Percentiles rank a stretch among this genome's conserved stretches.
phyloP scores from a whole-genome alignment of 2,888 invertebrate genomes.

The Tholera decimalis region DNA sequence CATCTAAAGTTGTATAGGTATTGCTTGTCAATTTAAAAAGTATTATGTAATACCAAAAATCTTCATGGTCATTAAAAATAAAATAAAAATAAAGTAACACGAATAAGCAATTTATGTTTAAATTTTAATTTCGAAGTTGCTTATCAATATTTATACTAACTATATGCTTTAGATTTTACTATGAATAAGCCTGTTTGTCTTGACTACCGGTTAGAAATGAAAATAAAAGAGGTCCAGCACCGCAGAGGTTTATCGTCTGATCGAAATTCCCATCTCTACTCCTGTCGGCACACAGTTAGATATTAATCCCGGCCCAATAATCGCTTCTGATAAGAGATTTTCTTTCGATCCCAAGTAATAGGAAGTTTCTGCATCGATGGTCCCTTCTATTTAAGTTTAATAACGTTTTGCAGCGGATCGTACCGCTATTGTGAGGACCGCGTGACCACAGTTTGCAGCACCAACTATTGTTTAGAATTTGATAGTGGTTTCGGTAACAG shows the following conservation, averaged over 20 bases:
- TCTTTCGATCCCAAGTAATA: constrained; percentile 86
- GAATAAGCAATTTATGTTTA: too few species aligned
- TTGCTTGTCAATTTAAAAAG: too few species aligned
- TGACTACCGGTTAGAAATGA: constrained; percentile 26
- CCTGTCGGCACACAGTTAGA: constrained; percentile 77
- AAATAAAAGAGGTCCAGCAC: constrained; percentile 47
- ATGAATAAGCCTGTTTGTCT: too few species aligned
- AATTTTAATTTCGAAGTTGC: too few species aligned
- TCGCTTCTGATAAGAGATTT: constrained; percentile 89
- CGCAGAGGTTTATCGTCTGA: constrained; percentile 67
- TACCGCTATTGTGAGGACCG: constrained; percentile 63
- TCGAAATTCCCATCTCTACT: constrained; percentile 78
- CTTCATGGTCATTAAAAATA: too few species aligned
- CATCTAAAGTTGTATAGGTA: not conserved
- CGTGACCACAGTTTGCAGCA: constrained; percentile 65
- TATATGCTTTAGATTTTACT: too few species aligned
- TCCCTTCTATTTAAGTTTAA: constrained; percentile 85
- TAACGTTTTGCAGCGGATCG: constrained; percentile 76
- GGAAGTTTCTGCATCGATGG: constrained; percentile 87
- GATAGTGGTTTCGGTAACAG: constrained; percentile 64
- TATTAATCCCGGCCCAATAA: constrained; percentile 86
- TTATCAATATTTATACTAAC: too few species aligned
- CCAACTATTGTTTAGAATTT: constrained; percentile 68
- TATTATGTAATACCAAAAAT: too few species aligned
- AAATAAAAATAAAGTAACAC: too few species aligned